phyloP scores from a whole-genome alignment of 2,888 invertebrate genomes.

The Leptinotarsa rubiginosa region DNA sequence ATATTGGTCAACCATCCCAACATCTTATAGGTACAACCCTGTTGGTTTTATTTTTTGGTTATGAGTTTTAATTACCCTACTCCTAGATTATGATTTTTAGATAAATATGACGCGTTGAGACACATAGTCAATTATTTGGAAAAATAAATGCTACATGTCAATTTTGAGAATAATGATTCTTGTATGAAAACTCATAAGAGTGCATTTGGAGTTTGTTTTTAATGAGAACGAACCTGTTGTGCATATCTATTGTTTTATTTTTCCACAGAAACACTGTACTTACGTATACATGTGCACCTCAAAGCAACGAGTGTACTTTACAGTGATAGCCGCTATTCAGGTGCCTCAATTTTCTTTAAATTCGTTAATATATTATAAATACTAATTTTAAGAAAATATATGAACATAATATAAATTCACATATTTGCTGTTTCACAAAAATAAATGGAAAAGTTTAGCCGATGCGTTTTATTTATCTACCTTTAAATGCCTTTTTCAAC shows the following conservation, averaged over 20 bases:
- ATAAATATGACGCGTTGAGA: constrained; percentile 48
- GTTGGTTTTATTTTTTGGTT: constrained; percentile 40
- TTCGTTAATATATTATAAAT: constrained; percentile 63
- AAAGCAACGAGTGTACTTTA: constrained; percentile 59
- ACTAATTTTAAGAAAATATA: constrained; percentile 65
- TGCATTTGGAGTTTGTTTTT: constrained; percentile 39
- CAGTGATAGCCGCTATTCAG: constrained; percentile 64
- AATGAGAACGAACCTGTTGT: constrained; percentile 44
- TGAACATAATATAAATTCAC: constrained; percentile 64
- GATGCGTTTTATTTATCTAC: constrained; percentile 33
- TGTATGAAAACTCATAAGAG: constrained; percentile 28
- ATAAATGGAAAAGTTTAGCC: constrained; percentile 59
- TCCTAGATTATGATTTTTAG: constrained; percentile 47
- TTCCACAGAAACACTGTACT: constrained; percentile 55
- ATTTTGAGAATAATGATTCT: constrained; percentile 31
- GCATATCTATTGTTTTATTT: constrained; percentile 53
- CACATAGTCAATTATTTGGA: constrained; percentile 54
- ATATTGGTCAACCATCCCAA: constrained; percentile 3
- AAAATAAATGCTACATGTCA: constrained; percentile 43
- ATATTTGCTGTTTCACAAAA: constrained; percentile 66
- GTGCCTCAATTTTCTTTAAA: constrained; percentile 65
- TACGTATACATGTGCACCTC: constrained; percentile 55
- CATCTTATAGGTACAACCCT: constrained; percentile 22
- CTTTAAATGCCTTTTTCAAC: not conserved
- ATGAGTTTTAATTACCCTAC: constrained; percentile 44